Base-by-base conservation (phyloP, 2,797 vertebrate species). In the Peromyscus eremicus region DNA sequence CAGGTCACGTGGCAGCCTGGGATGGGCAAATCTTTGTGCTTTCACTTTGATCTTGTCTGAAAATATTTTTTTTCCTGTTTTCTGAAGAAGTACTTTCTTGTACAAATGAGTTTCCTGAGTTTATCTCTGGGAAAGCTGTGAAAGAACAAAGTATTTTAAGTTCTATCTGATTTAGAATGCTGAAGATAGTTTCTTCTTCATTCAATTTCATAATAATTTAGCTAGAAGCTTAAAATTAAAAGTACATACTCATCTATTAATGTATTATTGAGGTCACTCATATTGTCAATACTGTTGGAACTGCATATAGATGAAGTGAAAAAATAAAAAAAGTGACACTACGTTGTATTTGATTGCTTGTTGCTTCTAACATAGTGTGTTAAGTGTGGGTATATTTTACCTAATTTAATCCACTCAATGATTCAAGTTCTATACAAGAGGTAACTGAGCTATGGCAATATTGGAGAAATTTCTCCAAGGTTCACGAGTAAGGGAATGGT, bases 71-170 rank as follows among this genome's bases (percentile, higher is more conserved):
- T 95, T 91, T 1, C 16, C 68, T 70, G 66, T 79, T 73, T 94
- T 93, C 91, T 96, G 66, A n/a, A 89, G 23, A 90, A 95, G 66
- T 82, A 49, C 89, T 94, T 97, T 93, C 89, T 92, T 91, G 2
- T 46, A 94, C 75, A 85, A 94, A 68, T 89, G 94, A 96, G 89
- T 97, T 97, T 96, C 76, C 82, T 94, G 57, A 91, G 75, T 96
- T 94, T 91, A 55, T 95, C 27, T 95, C 71, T 89, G 82, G 85
- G 75, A 55, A 93, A 82, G 21, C 71, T 97, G 70, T 79, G 85
- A 94, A 96, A 93, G 86, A 96, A 95, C 83, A 64, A 96, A 96
- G 80, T 83, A 92, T 92, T 95, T 96, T 97, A 96, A 93, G 2
- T 4, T 94, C 57, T 92, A 76, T n/a, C 23, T 77, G 52, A 82